phyloP scores from a whole-genome alignment of 2,888 invertebrate genomes.

The Plebejus anna region DNA sequence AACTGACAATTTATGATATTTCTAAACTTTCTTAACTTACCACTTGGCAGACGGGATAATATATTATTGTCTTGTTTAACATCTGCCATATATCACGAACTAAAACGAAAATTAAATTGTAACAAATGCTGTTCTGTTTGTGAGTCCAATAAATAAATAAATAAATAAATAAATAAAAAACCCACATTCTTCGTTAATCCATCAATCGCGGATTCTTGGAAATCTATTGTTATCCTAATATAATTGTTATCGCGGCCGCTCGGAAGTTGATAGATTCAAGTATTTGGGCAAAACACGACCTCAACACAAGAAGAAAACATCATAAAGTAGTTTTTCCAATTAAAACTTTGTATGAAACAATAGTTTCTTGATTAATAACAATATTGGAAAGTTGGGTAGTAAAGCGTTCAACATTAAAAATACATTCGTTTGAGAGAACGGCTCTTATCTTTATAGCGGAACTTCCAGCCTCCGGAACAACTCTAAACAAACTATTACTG shows the following conservation, averaged over 20 bases:
- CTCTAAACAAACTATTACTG: constrained; percentile 7
- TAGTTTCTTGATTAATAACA: constrained; percentile 6
- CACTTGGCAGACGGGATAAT: too few relatives aligned
- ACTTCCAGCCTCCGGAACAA: constrained; percentile 46
- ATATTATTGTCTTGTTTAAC: too few relatives aligned
- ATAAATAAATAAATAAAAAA: too few relatives aligned
- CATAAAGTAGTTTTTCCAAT: constrained; percentile 1
- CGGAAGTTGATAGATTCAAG: too few relatives aligned
- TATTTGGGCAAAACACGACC: not conserved
- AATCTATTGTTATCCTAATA: too few relatives aligned
- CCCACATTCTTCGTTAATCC: not conserved
- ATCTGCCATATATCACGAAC: not conserved
- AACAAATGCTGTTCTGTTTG: too few relatives aligned
- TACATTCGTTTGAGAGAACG: constrained; percentile 62
- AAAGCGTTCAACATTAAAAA: constrained; percentile 59
- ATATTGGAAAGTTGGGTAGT: constrained; percentile 26
- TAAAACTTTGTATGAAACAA: constrained; percentile 17
- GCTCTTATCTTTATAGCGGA: constrained; percentile 68
- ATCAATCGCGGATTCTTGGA: too few relatives aligned
- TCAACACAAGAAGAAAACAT: not conserved
- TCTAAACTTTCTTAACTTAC: too few relatives aligned
- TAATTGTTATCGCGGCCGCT: too few relatives aligned
- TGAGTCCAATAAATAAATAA: too few relatives aligned
- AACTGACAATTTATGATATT: too few relatives aligned
- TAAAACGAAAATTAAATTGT: too few relatives aligned